These are phyloP conservation scores for Pyralis farinalis DNA, from an alignment of 2,888 invertebrate species.

Conservation along the genomic window DNA sequence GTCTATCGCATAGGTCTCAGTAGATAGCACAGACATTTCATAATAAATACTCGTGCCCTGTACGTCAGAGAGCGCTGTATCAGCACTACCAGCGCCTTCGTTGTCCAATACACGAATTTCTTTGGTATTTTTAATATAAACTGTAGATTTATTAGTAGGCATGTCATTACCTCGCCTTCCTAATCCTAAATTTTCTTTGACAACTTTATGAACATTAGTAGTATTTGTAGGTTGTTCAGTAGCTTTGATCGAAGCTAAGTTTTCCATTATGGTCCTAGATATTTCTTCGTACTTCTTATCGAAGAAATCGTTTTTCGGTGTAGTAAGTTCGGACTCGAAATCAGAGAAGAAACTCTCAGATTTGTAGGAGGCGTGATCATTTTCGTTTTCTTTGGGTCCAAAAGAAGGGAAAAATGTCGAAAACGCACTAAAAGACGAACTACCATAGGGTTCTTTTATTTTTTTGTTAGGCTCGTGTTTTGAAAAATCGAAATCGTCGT, in stretches of 20 bases:
- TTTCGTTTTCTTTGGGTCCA: slow-evolving; percentile 40
- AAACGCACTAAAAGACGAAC: slow-evolving; percentile 47
- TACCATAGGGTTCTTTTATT: slow-evolving; percentile 48
- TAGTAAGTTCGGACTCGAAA: slow-evolving; percentile 68
- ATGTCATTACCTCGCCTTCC: slow-evolving; percentile 67
- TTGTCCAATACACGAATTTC: slow-evolving; percentile 68
- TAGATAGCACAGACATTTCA: slow-evolving; percentile 72
- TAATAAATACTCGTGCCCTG: slow-evolving; percentile 77
- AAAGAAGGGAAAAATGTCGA: slow-evolving; percentile 56
- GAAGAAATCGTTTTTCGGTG: slow-evolving; percentile 76
- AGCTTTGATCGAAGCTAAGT: slow-evolving; percentile 56
- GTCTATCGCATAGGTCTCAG: slow-evolving; percentile 65
- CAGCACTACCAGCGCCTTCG: slow-evolving; percentile 57
- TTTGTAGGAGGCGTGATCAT: slow-evolving; percentile 50
- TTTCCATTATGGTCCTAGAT: slow-evolving; percentile 75
- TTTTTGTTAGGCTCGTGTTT: slow-evolving; percentile 47
- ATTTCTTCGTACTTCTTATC: slow-evolving; percentile 76
- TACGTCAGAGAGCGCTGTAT: slow-evolving; percentile 65
- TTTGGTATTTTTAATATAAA: slow-evolving; percentile 79
- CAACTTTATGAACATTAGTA: slow-evolving; percentile 45
- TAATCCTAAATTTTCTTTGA: slow-evolving; percentile 57
- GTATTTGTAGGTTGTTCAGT: slow-evolving; percentile 44
- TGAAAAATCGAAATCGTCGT: slow-evolving; percentile 48
- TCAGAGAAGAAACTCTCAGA: slow-evolving; percentile 54
- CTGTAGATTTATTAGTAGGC: slow-evolving; percentile 69